These are phyloP conservation scores for Neocrepidodera transversa DNA, from an alignment of 2,888 invertebrate species.

Conservation along the genomic window DNA sequence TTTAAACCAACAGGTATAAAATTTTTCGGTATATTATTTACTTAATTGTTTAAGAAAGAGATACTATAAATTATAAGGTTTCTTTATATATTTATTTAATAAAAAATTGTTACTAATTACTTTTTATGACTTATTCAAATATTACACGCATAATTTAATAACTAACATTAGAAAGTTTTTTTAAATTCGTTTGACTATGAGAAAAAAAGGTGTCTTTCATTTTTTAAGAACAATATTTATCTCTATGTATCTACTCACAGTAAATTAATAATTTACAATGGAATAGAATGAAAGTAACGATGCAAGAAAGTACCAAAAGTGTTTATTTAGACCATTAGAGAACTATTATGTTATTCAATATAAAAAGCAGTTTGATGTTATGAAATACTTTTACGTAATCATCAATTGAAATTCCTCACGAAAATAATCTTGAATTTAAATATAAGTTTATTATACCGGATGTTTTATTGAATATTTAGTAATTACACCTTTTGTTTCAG, in stretches of 20 bases:
- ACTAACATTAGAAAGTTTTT: neutral
- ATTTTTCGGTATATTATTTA: neutral
- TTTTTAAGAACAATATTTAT: constrained; percentile 4
- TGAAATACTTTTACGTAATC: constrained; percentile 15
- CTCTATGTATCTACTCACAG: constrained; percentile 8
- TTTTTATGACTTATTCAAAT: neutral
- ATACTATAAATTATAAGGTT: too few species aligned
- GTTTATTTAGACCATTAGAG: neutral
- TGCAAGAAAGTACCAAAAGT: constrained; percentile 7
- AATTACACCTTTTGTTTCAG: too few species aligned
- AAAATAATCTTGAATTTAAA: too few species aligned
- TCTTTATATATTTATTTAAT: too few species aligned
- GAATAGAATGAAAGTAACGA: neutral
- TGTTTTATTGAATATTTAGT: too few species aligned
- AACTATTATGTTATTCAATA: constrained; percentile 9
- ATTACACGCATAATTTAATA: neutral
- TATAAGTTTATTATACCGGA: too few species aligned
- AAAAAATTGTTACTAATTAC: neutral
- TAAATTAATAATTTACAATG: constrained; percentile 13
- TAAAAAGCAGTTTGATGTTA: constrained; percentile 1
- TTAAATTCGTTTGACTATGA: neutral
- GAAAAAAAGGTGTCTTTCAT: neutral
- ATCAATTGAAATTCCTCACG: too few species aligned
- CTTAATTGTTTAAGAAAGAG: too few species aligned
- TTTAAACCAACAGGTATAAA: too few species aligned